phyloP scores from a whole-genome alignment of 2,888 invertebrate species.

The Eupsilia transversa region DNA sequence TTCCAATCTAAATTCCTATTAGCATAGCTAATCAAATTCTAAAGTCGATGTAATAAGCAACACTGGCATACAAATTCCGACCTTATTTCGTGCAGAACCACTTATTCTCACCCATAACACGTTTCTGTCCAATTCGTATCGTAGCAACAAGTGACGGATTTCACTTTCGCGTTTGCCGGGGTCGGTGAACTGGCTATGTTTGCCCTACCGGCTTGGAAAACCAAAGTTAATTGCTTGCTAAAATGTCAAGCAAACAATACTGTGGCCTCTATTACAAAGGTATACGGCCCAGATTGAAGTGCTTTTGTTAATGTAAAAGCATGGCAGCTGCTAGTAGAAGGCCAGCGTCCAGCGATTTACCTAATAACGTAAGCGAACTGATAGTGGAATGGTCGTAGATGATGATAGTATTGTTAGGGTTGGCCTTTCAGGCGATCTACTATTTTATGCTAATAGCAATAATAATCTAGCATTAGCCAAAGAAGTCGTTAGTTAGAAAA shows the following conservation, averaged over 20 bases:
- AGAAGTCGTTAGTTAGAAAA: constrained; percentile 1
- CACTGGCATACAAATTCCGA: constrained; percentile 70
- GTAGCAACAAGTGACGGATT: constrained; percentile 85
- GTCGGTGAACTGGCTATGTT: constrained; percentile 75
- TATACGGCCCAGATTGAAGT: constrained; percentile 52
- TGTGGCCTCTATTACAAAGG: constrained; percentile 55
- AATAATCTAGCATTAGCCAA: neutral
- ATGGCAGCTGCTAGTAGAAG: constrained; percentile 43
- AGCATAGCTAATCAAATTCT: constrained; percentile 67
- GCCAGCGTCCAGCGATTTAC: constrained; percentile 66
- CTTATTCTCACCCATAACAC: constrained; percentile 74
- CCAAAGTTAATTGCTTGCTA: constrained; percentile 68
- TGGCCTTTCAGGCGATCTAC: constrained; percentile 39
- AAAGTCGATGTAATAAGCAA: constrained; percentile 48
- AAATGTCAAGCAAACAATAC: constrained; percentile 56
- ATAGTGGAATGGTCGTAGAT: constrained; percentile 66
- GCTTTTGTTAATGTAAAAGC: constrained; percentile 39
- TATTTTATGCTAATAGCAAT: constrained; percentile 21
- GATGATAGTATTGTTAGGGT: constrained; percentile 58
- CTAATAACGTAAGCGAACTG: constrained; percentile 71
- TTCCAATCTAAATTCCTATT: constrained; percentile 54
- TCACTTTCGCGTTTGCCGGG: constrained; percentile 82
- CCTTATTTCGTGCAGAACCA: constrained; percentile 66
- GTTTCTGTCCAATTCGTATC: constrained; percentile 76
- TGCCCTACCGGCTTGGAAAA: constrained; percentile 72